phyloP scores from a whole-genome alignment of 2,797 vertebrate genomes.

The Spea hammondii region DNA sequence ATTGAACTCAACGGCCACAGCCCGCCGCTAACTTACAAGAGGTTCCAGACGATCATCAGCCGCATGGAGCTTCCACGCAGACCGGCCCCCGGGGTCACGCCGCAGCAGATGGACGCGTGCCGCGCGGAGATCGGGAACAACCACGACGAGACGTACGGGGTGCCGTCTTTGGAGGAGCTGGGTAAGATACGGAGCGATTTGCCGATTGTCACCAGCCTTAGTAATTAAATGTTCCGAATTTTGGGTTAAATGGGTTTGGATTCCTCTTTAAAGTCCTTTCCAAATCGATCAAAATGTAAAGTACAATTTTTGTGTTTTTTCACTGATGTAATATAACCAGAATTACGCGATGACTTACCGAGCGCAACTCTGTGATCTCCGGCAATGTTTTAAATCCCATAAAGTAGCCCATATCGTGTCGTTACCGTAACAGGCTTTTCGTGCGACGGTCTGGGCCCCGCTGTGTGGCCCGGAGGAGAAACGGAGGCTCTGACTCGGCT shows the following conservation, averaged over 20 bases:
- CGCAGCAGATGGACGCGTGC: conserved; percentile 87
- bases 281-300: no score
- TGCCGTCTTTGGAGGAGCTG: conserved; percentile 91
- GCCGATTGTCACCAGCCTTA: no score
- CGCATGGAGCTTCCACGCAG: conserved; percentile 88
- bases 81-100: conserved; percentile 77
- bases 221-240: no score
- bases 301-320: no score
- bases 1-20: conserved; percentile 93
- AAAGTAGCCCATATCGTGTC: background rate
- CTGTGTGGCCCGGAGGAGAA: conserved; percentile 91
- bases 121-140: conserved; percentile 79
- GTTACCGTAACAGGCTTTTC: conserved; percentile 78
- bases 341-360: no score
- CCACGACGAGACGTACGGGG: conserved; percentile 85
- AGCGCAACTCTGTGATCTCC: no score
- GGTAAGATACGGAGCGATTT: conserved; percentile 66
- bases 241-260: no score
- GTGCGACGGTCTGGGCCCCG: conserved; percentile 73
- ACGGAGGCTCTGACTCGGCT: conserved; percentile 89
- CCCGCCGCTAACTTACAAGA: conserved; percentile 94
- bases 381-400: background rate
- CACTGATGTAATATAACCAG: no score
- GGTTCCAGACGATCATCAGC: conserved; percentile 92
- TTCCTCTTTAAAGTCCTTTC: no score